Evolutionary conservation across 2,113 vertebrate genomes (phyloP).

Genomic region (Nycticryphes semicollaris): DNA sequence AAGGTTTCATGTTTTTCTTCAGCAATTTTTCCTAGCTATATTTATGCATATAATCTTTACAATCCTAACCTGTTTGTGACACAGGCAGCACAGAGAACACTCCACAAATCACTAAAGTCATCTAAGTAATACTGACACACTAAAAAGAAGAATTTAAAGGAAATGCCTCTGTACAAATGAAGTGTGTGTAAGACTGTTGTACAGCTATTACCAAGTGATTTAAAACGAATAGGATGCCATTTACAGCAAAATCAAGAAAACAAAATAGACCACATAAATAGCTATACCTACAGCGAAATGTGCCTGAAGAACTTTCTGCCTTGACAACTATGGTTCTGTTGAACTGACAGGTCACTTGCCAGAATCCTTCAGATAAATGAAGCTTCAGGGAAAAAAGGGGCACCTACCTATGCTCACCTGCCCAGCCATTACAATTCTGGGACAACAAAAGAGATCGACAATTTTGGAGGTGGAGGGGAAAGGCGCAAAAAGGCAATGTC

Average conservation of each 20-base stretch:
- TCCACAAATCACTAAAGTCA: not conserved
- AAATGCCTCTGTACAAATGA: not conserved
- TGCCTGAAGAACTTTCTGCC: not conserved
- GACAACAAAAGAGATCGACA: not conserved
- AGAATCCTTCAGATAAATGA: not conserved
- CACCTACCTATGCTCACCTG: not conserved
- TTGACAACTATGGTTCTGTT: not conserved
- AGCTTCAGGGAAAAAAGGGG: not conserved
- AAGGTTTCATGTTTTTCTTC: not conserved
- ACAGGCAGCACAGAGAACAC: not conserved
- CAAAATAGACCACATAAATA: not conserved
- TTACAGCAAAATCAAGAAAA: not conserved
- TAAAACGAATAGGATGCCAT: not conserved
- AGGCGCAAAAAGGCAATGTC: not conserved
- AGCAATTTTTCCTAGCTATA: not conserved
- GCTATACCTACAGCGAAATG: not conserved
- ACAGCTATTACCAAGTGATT: not conserved
- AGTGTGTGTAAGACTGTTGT: not conserved
- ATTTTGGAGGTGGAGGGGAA: not conserved
- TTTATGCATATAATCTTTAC: not conserved
- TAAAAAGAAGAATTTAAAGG: not conserved
- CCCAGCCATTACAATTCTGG: not conserved
- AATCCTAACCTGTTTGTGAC: not conserved
- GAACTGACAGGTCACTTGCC: not conserved
- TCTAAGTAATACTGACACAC: not conserved